Conservation (phyloP, 2,888 invertebrate species). For the Eupithecia exiguata region DNA sequence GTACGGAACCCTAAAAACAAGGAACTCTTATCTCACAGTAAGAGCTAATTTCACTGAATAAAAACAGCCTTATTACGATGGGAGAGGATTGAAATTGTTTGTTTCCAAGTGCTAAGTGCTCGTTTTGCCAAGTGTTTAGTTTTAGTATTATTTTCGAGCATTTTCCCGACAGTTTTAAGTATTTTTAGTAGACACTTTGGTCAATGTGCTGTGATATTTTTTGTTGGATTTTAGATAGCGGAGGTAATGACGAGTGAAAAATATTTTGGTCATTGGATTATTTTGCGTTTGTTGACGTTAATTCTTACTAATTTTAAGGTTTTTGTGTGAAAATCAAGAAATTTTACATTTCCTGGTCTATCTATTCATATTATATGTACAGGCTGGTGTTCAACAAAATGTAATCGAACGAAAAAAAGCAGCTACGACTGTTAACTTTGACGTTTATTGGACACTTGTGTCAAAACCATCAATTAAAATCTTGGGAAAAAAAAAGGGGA, state of each 20-base stretch:
- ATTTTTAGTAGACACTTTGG: slow-evolving; percentile 10
- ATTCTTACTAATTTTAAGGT: background rate
- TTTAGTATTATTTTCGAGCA: slow-evolving; percentile 25
- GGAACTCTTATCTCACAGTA: slow-evolving; percentile 11
- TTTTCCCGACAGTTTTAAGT: slow-evolving; percentile 22
- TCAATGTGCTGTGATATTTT: background rate
- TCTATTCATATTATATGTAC: no score
- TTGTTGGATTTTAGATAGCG: background rate
- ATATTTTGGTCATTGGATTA: background rate
- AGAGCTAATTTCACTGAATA: background rate
- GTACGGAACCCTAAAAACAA: slow-evolving; percentile 9
- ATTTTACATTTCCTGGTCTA: no score
- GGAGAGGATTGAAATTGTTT: slow-evolving; percentile 15
- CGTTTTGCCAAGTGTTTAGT: slow-evolving; percentile 29
- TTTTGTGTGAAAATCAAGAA: background rate
- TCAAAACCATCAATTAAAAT: no score
- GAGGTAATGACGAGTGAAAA: background rate
- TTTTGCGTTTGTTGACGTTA: background rate
- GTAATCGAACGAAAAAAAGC: no score
- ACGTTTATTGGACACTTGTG: no score
- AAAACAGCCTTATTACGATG: slow-evolving; percentile 25
- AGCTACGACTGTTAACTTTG: background rate
- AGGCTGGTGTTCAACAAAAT: no score
- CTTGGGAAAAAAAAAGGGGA: no score
- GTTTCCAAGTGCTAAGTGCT: slow-evolving; percentile 30